These are phyloP conservation scores for Danio choprae DNA, from an alignment of 2,797 vertebrate species.

Conservation along the genomic window DNA sequence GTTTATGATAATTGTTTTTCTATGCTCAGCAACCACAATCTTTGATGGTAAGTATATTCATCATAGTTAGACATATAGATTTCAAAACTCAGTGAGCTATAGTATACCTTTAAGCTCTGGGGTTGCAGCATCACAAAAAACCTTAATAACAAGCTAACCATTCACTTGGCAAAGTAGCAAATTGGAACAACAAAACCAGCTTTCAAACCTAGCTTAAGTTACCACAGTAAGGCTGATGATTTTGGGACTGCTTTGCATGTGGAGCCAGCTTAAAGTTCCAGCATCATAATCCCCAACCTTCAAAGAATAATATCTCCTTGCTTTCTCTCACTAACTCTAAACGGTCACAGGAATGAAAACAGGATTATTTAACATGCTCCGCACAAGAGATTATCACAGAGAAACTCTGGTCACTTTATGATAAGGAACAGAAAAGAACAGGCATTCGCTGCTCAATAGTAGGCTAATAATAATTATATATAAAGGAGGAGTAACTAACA, in stretches of 20 bases:
- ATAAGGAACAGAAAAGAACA: not conserved
- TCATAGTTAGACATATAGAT: not conserved
- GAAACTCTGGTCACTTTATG: not conserved
- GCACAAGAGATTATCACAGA: constrained; percentile 17
- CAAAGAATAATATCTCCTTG: constrained; percentile 48
- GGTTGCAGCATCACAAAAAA: constrained; percentile 59
- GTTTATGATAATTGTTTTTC: not conserved
- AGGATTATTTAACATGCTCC: constrained; percentile 18
- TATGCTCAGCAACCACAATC: not conserved
- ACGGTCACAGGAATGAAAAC: constrained; percentile 9
- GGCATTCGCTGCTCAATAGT: no score
- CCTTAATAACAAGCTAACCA: constrained; percentile 68
- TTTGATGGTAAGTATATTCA: not conserved
- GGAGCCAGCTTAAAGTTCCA: constrained; percentile 64
- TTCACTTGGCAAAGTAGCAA: constrained; percentile 61
- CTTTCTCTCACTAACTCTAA: constrained; percentile 29
- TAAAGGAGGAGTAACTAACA: not conserved
- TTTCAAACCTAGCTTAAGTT: constrained; percentile 67
- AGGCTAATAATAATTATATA: not conserved
- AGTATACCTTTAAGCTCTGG: not conserved
- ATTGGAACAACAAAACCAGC: constrained; percentile 69
- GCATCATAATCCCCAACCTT: constrained; percentile 65
- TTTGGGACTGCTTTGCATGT: constrained; percentile 49
- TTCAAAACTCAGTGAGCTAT: not conserved
- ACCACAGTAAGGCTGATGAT: constrained; percentile 42